Conservation (phyloP, 1,140 invertebrate genomes). For the Galendromus occidentalis region DNA sequence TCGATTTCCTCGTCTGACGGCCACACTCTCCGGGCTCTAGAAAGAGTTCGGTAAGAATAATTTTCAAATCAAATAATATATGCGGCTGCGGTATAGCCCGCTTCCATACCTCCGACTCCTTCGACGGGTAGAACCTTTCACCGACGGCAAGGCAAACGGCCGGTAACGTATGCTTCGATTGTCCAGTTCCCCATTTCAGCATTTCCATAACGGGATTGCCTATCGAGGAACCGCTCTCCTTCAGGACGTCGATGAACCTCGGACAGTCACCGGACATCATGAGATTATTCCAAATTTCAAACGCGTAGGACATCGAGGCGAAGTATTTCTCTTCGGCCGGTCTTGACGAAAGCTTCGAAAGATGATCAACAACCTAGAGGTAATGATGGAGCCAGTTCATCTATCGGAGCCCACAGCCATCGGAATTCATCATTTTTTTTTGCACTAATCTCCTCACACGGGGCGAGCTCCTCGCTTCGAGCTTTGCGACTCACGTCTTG, state of each 20-base stretch:
- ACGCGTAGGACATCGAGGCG: neutral
- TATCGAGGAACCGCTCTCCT: neutral
- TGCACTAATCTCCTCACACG: no score
- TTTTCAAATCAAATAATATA: no score
- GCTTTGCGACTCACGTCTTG: neutral
- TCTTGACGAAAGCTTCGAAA: neutral
- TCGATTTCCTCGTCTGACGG: no score
- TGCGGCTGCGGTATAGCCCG: neutral
- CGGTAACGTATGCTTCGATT: conserved; percentile 5
- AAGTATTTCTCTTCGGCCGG: conserved; percentile 2
- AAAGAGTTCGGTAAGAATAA: neutral
- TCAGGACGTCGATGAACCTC: neutral
- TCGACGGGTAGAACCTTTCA: neutral
- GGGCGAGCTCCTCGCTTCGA: neutral
- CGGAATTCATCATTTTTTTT: no score
- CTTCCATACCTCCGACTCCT: neutral
- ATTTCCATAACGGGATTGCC: neutral
- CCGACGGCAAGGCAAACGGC: neutral
- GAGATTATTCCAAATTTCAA: conserved; percentile 1
- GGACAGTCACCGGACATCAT: conserved; percentile 10
- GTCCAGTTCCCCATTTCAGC: neutral
- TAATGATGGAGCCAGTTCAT: no score
- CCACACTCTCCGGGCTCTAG: no score
- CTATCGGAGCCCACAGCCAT: no score
- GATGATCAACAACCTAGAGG: neutral